Base-by-base conservation (phyloP, 2,797 vertebrate species). In the Hylomyscus alleni region DNA sequence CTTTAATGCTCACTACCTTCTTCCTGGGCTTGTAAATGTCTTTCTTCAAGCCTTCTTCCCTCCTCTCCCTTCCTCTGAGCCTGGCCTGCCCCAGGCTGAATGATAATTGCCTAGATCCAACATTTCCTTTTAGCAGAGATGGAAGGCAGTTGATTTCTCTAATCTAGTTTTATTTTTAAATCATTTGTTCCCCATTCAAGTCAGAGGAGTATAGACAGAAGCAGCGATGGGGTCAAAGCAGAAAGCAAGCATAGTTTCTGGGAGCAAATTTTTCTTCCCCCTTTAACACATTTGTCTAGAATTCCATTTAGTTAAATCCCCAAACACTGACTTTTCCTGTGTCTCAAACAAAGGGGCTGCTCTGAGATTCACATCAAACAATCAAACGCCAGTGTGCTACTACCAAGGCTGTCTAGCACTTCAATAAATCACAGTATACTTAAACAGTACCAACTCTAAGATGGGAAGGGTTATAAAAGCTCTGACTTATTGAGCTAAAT, bases 281-380 rank as follows among this genome's bases (percentile, higher is more conserved):
- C 81, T 92, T 90, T 93, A 84, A 84, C 40, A 15, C 22, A 54
- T 81, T 91, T 93, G 44, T 91, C 56, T 90, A 92, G 56, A 85
- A 96, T 90, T 92, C 40, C 56, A 83, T 82, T 95, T 90, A 75
- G 86, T 95, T 90, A 93, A 93, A 96, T 92, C 83, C 26, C 2
- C 92, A 96, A 90, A 94, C 75, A 92, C 50, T 20, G 69, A 44
- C 40, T 96, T 94, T 89, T 85, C 20, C 37, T 78, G 81, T 65
- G 54, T 80, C 62, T 96, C 96, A 92, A 69, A 96, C 72, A 94
- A 75, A 58, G 56, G 81, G 86, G 76, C 62, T 95, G 82, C 92
- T 95, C 86, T 93, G 93, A 96, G 75, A 94, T 80, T 86, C 92
- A 95, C 82, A 82, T 93, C 82, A 89, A 96, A 97, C 75, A 34